Base-by-base conservation (phyloP, 2,113 vertebrate species). In the Phylloscopus whistleri region DNA sequence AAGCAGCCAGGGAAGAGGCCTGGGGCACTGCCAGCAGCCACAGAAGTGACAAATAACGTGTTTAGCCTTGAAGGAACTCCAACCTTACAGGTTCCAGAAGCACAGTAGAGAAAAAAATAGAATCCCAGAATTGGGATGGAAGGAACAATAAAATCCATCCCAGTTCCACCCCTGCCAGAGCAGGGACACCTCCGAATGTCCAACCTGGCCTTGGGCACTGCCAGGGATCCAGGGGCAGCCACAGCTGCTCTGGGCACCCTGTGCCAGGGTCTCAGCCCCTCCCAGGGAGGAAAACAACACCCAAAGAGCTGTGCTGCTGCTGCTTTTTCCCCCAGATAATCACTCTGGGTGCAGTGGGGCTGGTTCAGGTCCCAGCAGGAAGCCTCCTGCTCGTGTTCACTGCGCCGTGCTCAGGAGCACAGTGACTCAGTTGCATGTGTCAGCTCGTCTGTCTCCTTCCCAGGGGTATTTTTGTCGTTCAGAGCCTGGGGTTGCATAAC, bases 261-360 rank as follows among this genome's bases (percentile, higher is more conserved):
- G n/a, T n/a, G 17, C 53, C 53, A 53, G 59, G 31, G 4, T 11
- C 43, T 35, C 39, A 41, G 0, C 16, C 43, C 30, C 31, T 64
- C 6, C 2, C 51, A 49, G 43, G 48, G 16, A 6, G 14, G 15
- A 13, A 33, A 26, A 35, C 20, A 30, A 30, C 37, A 20, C 10
- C 20, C 12, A 0, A 10, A 7, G n/a, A 43, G n/a, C 1, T 46
- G 51, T n/a, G n/a, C n/a, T 17, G 33, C 10, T 46, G 35, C 20
- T n/a, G 84, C 1, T 6, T 20, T 73, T 10, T 33, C 24, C 24
- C 22, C 22, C 66, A n/a, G 16, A 7, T 4, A 60, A 18, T 26
- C 26, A 5, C 46, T 2, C 18, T 37, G 59, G 33, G 30, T 1
- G 19, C 0, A 0, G 7, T 6, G 31, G 70, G 62, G 75, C 58